A percentile compares a stretch with the other conserved stretches of the same genome.
Conservation (phyloP, 2,797 vertebrate genomes). For the Microtus californicus region DNA sequence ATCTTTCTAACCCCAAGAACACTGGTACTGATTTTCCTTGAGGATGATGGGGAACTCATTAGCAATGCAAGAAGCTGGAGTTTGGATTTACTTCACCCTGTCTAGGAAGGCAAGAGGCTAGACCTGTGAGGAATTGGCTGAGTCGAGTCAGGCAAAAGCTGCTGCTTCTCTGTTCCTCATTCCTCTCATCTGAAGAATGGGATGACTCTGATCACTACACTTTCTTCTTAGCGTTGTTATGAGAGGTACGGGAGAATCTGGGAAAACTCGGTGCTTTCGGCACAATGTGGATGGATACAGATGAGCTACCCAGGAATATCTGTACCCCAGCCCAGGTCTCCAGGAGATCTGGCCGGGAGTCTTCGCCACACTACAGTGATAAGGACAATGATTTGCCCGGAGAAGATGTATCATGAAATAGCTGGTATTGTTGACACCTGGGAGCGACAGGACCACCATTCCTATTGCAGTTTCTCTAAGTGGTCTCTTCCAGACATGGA, state of each 20-base stretch:
- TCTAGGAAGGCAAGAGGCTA: not conserved
- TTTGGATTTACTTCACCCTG: slow-evolving; percentile 2
- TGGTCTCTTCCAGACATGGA: not conserved
- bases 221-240: not conserved
- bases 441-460: not conserved
- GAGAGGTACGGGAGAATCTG: slow-evolving; percentile 5
- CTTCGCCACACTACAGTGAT: not conserved
- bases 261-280: not conserved
- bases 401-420: not conserved
- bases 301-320: not conserved
- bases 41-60: not conserved
- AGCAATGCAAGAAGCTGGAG: not conserved
- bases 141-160: not conserved
- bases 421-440: not conserved
- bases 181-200: slow-evolving; percentile 15
- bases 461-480: not conserved
- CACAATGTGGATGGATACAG: no score
- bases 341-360: not conserved
- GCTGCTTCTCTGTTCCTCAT: not conserved
- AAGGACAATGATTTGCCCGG: not conserved
- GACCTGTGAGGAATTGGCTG: not conserved
- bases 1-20: not conserved
- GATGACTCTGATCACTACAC: not conserved
- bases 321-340: not conserved
- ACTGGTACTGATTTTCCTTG: not conserved